Evolutionary conservation across 2,113 vertebrate genomes (phyloP), one percentile per base, ranked within the genome.

Genomic region (Aspidoscelis tigris): DNA sequence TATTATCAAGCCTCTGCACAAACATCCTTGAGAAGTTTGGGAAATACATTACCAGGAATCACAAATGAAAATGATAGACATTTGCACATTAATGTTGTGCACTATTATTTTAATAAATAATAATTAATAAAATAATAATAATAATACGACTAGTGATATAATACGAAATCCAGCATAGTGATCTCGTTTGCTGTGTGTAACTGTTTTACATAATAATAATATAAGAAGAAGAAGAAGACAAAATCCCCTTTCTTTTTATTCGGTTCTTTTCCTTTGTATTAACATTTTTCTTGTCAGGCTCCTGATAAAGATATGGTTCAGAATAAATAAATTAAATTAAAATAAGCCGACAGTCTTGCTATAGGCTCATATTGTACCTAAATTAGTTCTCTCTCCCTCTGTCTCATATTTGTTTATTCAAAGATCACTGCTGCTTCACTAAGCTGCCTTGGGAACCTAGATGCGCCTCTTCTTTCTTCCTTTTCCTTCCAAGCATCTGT

Each of bases 61-160:
- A 90, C 81, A 93, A 90, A 90, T 89, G 91, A 89, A 90, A 92
- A 88, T 81, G 82, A 91, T 90, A 87, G 84, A 89, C 88, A 87
- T 78, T 70, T 75, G 87, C 93, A 90, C 91, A 93, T 91, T 87
- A 87, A 33, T 33, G 33, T 0, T 41, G 73, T 79, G 81, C 33
- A 33, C 33, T 33, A 33, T 33, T 33, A 33, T 33, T 33, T 33
- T 33, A 33, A 33, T 33, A 33, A 33, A 33, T 33, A 33, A 33
- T 33, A 33, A 33, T 33, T 33, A 33, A 33, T 33, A 33, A 33
- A 33, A 33, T 33, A 33, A 33, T 33, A 33, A 33, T 33, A 33
- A 33, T 33, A 33, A 33, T 33, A 33, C 33, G 33, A 33, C 33
- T 33, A 33, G 33, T 33, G 33, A 33, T 33, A 33, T 33, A 33